Conservation (phyloP, 2,797 vertebrate genomes). For the Intellagama lesueurii region DNA sequence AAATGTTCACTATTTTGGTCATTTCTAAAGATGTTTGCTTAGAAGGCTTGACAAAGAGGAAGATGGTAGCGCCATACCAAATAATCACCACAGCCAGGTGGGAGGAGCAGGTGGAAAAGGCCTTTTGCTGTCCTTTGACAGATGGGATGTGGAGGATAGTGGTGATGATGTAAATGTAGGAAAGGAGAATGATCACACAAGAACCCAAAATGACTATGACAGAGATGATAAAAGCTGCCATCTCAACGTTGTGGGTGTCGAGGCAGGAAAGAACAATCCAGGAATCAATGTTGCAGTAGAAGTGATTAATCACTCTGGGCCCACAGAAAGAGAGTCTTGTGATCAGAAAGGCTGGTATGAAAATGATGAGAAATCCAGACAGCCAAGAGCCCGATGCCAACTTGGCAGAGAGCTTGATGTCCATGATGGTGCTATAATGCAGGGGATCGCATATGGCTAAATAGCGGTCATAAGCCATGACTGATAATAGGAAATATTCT, state of each 20-base stretch:
- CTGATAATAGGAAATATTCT: constrained; percentile 66
- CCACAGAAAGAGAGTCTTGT: constrained; percentile 45
- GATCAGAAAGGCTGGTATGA: constrained; percentile 40
- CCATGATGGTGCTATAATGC: constrained; percentile 62
- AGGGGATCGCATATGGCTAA: constrained; percentile 69
- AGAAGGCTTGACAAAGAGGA: constrained; percentile 6
- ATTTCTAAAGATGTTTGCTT: neutral
- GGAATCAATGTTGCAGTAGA: constrained; percentile 48
- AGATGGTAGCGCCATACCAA: constrained; percentile 25
- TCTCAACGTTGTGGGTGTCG: constrained; percentile 16
- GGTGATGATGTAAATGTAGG: constrained; percentile 50
- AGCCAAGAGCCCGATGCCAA: constrained; percentile 27
- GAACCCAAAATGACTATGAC: constrained; percentile 58
- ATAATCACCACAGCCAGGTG: constrained; percentile 50
- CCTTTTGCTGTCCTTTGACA: constrained; percentile 39
- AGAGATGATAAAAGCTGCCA: constrained; percentile 33
- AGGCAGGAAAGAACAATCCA: constrained; percentile 49
- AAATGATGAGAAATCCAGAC: constrained; percentile 39
- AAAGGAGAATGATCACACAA: constrained; percentile 53
- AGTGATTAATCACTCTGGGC: constrained; percentile 39
- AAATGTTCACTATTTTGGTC: neutral
- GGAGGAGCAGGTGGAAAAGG: constrained; percentile 58
- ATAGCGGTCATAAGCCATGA: constrained; percentile 73
- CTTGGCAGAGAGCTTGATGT: constrained; percentile 1
- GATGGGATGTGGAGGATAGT: constrained; percentile 53